Evolutionary conservation across 2,888 invertebrate species (phyloP), one percentile per base, ranked within the genome.

Genomic region (Megalurothrips usitatus): DNA sequence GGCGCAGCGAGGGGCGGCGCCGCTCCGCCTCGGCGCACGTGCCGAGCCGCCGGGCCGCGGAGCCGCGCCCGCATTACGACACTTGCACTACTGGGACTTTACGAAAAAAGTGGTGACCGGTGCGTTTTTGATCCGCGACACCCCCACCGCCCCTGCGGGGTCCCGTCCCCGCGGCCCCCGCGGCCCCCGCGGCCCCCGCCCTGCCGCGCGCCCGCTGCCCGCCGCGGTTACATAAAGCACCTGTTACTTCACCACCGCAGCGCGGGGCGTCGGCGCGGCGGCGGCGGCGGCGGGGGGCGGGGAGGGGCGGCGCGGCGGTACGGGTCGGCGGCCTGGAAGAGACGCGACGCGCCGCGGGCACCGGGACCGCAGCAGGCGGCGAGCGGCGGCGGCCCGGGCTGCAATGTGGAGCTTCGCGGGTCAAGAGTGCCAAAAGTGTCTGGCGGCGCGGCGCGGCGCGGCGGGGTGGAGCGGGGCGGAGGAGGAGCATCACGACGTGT

Each of bases 141-240:
- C 58, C 34, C 34, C 34, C 34, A 43, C 34, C 34, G 34, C 58
- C 58, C 17, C 58, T 12, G 26, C 68, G 68, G 11, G 11, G 19
- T 6, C 58, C 6, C 58, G 19, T 6, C 58, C 58, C 58, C 68
- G 26, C 68, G 52, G 52, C 52, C 34, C 34, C 34, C 34, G 34
- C 34, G 34, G 2, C 58, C 58, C 17, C 58, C 26, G 68, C 68
- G 68, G 11, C 68, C 68, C 23, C 68, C 68, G 68, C 26, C 23
- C 11, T 26, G 68, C 68, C 68, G 12, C 68, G 68, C 68, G 34
- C 68, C 11, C 68, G 23, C 68, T 23, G 68, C 68, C 6, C 68
- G n/a, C 23, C 68, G 68, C 68, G 23, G 68, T 75, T 75, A 75
- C 68, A 75, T 75, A 75, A 75, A 75, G 23, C 68, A 75, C 68